phyloP scores from a whole-genome alignment of 2,113 vertebrate genomes.

The Oreotrochilus melanogaster region DNA sequence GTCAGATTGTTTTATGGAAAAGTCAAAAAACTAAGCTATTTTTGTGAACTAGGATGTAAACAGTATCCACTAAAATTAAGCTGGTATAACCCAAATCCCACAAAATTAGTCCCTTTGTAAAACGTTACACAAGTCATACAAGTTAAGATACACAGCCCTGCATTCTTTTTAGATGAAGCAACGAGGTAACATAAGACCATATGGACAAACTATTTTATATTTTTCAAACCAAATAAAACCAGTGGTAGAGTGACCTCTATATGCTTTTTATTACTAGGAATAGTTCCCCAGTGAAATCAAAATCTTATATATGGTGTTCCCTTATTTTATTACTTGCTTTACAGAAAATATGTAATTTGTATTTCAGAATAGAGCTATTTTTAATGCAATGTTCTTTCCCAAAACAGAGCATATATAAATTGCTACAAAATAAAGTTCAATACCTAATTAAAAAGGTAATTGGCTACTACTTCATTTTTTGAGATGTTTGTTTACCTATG shows the following conservation, averaged over 20 bases:
- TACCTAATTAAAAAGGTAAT: slow-evolving; percentile 23
- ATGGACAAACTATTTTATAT: slow-evolving; percentile 62
- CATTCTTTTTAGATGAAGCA: slow-evolving; percentile 70
- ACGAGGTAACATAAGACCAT: slow-evolving; percentile 62
- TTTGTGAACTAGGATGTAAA: slow-evolving; percentile 9
- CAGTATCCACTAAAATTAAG: slow-evolving; percentile 15
- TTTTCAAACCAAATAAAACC: slow-evolving; percentile 63
- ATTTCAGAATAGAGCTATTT: slow-evolving; percentile 17
- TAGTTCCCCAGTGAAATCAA: slow-evolving; percentile 51
- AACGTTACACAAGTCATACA: slow-evolving; percentile 19
- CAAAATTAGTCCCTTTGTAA: slow-evolving; percentile 9
- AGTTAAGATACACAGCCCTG: slow-evolving; percentile 51
- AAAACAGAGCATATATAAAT: neutral
- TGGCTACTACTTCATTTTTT: neutral
- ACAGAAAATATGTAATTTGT: slow-evolving; percentile 42
- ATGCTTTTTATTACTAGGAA: slow-evolving; percentile 34
- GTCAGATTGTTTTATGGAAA: neutral
- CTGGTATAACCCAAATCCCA: slow-evolving; percentile 21
- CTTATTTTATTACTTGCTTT: slow-evolving; percentile 52
- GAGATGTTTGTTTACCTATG: neutral
- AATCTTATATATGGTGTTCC: slow-evolving; percentile 39
- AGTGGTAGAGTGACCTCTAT: slow-evolving; percentile 49
- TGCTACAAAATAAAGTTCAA: neutral
- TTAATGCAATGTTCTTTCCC: neutral
- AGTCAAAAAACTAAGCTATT: neutral